A percentile compares a stretch with the other conserved stretches of the same genome.
These are phyloP conservation scores for Porites lobata DNA, from an alignment of 92 coral and sea anemone species.

Conservation along the genomic window DNA sequence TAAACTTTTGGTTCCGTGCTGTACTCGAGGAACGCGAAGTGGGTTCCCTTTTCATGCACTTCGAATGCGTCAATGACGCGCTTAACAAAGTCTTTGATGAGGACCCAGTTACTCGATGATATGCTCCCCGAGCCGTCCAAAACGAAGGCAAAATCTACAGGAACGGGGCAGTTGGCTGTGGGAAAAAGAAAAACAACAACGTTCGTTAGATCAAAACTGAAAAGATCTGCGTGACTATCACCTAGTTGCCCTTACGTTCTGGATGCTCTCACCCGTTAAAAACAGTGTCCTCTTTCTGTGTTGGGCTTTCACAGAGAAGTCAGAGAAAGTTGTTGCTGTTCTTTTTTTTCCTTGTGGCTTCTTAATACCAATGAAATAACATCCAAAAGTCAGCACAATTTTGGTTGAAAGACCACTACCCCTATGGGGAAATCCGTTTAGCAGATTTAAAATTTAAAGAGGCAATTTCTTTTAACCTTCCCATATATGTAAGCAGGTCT, in stretches of 20 bases:
- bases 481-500: no score
- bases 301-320: no score
- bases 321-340: no score
- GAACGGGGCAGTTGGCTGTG: slow-evolving; percentile 83
- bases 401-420: no score
- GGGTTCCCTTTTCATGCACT: slow-evolving; percentile 84
- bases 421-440: no score
- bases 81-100: slow-evolving; percentile 74
- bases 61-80: slow-evolving; percentile 76
- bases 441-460: no score
- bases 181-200: background rate
- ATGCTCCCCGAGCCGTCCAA: slow-evolving; percentile 91
- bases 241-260: no score
- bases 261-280: no score
- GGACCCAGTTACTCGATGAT: slow-evolving; percentile 79
- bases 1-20: slow-evolving; percentile 73
- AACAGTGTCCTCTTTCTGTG: no score
- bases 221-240: no score
- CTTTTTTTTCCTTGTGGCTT: no score
- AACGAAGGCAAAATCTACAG: slow-evolving; percentile 86
- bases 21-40: slow-evolving; percentile 78
- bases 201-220: no score
- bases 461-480: background rate
- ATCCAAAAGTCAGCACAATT: background rate
- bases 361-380: background rate